A percentile compares a stretch with the other conserved stretches of the same genome.
These are phyloP conservation scores for rabbit (Oryctolagus cuniculus) DNA, from an alignment of 2,113 vertebrate species.

Conservation along the genomic window mOryCun1.1 NC_091432.1:105704501-105705000, in stretches of 20 bases:
- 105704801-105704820: neutral
- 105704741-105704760: neutral
- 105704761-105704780: neutral
- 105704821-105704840: neutral
- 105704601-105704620: neutral
- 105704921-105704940: neutral
- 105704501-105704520: neutral
- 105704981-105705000: neutral
- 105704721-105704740: neutral
- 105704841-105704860: neutral
- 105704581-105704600: slow-evolving; percentile 13
- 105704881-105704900: neutral
- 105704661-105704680: neutral
- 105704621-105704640: neutral
- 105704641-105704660: neutral
- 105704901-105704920: neutral
- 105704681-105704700: neutral
- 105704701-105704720: neutral
- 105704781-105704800: neutral
- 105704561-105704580: neutral
- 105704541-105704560: neutral
- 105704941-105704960: neutral
- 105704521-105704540: neutral
- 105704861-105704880: neutral
- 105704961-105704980: neutral